Base-by-base conservation (phyloP, 2,113 vertebrate species). In the Romanogobio albipinnatus region DNA sequence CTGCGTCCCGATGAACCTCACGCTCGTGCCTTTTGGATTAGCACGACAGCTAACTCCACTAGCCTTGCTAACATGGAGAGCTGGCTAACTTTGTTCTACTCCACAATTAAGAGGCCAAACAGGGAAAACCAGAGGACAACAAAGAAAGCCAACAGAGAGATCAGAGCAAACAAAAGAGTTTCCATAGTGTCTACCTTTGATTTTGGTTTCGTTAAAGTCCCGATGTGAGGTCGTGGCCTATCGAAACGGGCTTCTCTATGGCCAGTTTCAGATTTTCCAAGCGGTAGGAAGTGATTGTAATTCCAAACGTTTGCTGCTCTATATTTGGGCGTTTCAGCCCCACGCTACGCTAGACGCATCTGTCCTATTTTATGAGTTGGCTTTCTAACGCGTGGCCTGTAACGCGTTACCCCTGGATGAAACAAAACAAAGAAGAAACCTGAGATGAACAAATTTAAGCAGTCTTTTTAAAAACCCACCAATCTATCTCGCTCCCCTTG, bases 341-440 rank as follows among this genome's bases (percentile, higher is more conserved):
- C 61, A 66, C 95, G 94, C 88, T 96, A 94, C 95, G 96, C 78
- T n/a, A 73, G 71, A 82, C 64, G 61, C 59, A 43, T 80, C 58
- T 81, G 68, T 2, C 53, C 26, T 61, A 39, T 24, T 47, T 84
- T 14, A 49, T 62, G 33, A 39, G 45, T 8, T 59, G 5, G 43
- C 51, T 59, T 39, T 47, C 81, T 71, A 58, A 39, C 13, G 49
- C 22, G 10, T 9, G 66, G 29, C 49, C 29, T 26, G 29, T 24
- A 56, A 71, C 66, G 81, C 47, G 62, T 22, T 36, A 26, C 33
- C 19, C 29, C 19, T 47, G 17, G 49, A 39, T 14, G 51, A 58
- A 82, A 4, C 29, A 71, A 82, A 82, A 71, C 81, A 71, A 71
- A 82, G 49, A 82, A 53, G 45, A 33, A 33, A 66, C 43, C 9